A percentile compares a stretch with the other conserved stretches of the same genome.
phyloP scores from a whole-genome alignment of 2,888 invertebrate species.

The Hedychridium roseum region DNA sequence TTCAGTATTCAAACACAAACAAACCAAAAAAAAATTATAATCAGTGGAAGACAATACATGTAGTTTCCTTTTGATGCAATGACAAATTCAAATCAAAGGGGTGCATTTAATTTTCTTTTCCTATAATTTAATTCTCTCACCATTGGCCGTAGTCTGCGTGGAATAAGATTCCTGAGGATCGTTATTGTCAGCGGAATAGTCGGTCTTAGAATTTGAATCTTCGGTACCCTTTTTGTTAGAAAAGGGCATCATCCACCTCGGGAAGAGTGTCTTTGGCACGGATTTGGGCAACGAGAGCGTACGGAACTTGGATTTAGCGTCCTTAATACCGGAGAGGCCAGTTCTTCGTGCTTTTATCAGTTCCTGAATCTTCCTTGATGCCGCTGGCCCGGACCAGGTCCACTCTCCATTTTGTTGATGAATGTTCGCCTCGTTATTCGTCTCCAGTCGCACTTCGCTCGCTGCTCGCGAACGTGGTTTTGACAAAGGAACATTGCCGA shows the following conservation, averaged over 20 bases:
- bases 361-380: constrained; percentile 69
- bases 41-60: too few species aligned
- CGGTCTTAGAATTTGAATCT: constrained; percentile 19
- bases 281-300: constrained; percentile 49
- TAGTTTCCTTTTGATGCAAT: too few species aligned
- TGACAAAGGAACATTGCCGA: constrained; percentile 61
- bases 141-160: constrained; percentile 19
- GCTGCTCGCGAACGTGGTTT: constrained; percentile 69
- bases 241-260: constrained; percentile 46
- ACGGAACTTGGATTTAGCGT: constrained; percentile 47
- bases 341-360: constrained; percentile 53
- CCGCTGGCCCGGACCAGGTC: constrained; percentile 76
- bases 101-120: too few species aligned
- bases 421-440: constrained; percentile 60
- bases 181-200: constrained; percentile 40
- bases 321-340: constrained; percentile 25
- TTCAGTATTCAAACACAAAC: too few species aligned
- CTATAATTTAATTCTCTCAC: too few species aligned
- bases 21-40: too few species aligned
- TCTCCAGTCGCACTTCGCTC: constrained; percentile 66
- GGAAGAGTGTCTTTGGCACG: constrained; percentile 45
- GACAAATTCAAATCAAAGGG: too few species aligned
- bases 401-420: constrained; percentile 62
- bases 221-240: constrained; percentile 12
- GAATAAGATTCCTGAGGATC: constrained; percentile 25